Evolutionary conservation across 2,797 vertebrate species (phyloP), one percentile per base, ranked within the genome.

Genomic region (Lycodopsis pacificus): DNA sequence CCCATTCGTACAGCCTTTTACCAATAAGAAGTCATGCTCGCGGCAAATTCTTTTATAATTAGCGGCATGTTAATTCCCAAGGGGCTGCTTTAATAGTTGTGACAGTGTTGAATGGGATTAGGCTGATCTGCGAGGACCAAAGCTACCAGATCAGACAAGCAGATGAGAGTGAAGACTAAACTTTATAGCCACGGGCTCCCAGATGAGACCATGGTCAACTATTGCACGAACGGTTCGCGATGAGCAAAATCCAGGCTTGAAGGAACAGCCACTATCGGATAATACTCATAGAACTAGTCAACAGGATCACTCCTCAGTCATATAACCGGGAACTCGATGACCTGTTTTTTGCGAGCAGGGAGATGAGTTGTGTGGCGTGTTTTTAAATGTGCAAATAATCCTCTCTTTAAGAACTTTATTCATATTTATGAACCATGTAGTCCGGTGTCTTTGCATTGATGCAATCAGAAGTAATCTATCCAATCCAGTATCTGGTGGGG

Each of bases 51-150:
- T 83, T 70, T 54, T 53, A 62, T 88, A 91, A 92, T 93, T 92
- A 91, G 75, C 34, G 4, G 63, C 80, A 56, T 72, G 71, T 88
- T 87, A 89, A 77, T 86, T 89, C 76, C 69, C 69, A 79, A 78
- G n/a, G 67, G 72, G 38, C 65, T 82, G 82, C 81, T 89, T 87
- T 87, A 79, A 82, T 90, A 76, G 78, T 87, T 88, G 81, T 91
- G 91, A 91, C 88, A 75, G 72, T 79, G 84, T 85, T 88, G 49
- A 72, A 70, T 80, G 61, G 75, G 78, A 89, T 77, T 90, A 87
- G 81, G 67, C 67, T 17, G 76, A 40, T 78, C 49, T 77, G 78
- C 49, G 30, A 27, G 51, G 68, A 74, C 83, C 76, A 77, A 63
- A 57, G 69, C 73, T 76, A 53, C 66, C 38, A 36, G 79, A 76